phyloP scores from a whole-genome alignment of 23 tunicate species.

The Clavelina lepadiformis region DNA sequence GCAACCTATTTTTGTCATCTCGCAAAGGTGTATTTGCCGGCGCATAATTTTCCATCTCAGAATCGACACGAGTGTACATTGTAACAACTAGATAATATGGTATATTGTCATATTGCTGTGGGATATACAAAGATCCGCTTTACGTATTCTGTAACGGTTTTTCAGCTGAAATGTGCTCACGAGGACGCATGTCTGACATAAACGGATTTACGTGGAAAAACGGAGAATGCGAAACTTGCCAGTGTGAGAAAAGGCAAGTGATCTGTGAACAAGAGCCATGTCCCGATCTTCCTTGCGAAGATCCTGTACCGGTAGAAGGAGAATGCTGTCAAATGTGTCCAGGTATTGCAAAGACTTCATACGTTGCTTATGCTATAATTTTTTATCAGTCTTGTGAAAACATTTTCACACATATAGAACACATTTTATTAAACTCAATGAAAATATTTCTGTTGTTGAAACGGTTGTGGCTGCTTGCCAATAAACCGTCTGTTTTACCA shows the following conservation, averaged over 20 bases:
- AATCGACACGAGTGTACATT: no score
- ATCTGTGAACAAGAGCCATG: conserved; percentile 45
- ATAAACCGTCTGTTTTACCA: not conserved
- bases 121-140: no score
- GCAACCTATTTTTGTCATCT: no score
- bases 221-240: conserved; percentile 52
- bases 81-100: no score
- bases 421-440: no score
- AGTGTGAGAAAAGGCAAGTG: conserved; percentile 29
- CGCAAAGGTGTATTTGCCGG: no score
- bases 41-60: no score
- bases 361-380: no score
- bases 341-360: conserved; percentile 19
- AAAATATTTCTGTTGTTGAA: not conserved
- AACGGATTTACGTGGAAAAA: conserved; percentile 48
- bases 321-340: conserved; percentile 91
- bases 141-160: no score
- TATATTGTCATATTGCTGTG: no score
- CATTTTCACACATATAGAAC: no score
- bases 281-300: conserved; percentile 51
- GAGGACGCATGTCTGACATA: conserved; percentile 17
- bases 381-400: no score
- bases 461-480: not conserved
- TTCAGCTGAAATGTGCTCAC: conserved; percentile 35
- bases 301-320: conserved; percentile 52